phyloP scores from a whole-genome alignment of 1,140 invertebrate species.

The Calliopsis andreniformis region DNA sequence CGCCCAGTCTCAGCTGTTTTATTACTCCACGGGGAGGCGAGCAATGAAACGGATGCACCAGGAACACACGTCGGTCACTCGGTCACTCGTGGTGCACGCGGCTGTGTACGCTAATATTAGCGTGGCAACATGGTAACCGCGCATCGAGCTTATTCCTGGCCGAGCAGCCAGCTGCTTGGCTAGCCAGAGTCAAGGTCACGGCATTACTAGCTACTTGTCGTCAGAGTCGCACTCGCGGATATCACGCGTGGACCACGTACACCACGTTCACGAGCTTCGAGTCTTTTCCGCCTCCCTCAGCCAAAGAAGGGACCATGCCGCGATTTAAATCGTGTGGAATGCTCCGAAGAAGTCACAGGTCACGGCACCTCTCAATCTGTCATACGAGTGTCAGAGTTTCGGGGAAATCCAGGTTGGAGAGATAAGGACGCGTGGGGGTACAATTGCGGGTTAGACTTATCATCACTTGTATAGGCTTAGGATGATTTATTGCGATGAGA shows the following conservation, averaged over 20 bases:
- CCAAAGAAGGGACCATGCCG: background rate
- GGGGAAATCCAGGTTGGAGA: too few species aligned
- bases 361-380: background rate
- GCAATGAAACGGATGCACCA: constrained; percentile 54
- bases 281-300: constrained; percentile 2
- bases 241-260: constrained; percentile 37
- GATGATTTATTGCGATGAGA: too few species aligned
- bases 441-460: too few species aligned
- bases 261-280: background rate
- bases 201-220: constrained; percentile 70
- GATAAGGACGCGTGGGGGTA: too few species aligned
- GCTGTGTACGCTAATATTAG: constrained; percentile 78
- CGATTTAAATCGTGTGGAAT: too few species aligned
- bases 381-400: too few species aligned
- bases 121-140: constrained; percentile 76
- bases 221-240: constrained; percentile 47
- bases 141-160: constrained; percentile 74
- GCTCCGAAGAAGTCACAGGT: too few species aligned
- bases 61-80: constrained; percentile 61
- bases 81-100: constrained; percentile 73
- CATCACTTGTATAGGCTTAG: too few species aligned
- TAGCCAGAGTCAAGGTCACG: constrained; percentile 79
- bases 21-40: constrained; percentile 12
- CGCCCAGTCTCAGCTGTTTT: constrained; percentile 3
- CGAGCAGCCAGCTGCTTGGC: constrained; percentile 74